Conservation (phyloP, 2,113 vertebrate genomes). For the Brachionichthys hirsutus region DNA sequence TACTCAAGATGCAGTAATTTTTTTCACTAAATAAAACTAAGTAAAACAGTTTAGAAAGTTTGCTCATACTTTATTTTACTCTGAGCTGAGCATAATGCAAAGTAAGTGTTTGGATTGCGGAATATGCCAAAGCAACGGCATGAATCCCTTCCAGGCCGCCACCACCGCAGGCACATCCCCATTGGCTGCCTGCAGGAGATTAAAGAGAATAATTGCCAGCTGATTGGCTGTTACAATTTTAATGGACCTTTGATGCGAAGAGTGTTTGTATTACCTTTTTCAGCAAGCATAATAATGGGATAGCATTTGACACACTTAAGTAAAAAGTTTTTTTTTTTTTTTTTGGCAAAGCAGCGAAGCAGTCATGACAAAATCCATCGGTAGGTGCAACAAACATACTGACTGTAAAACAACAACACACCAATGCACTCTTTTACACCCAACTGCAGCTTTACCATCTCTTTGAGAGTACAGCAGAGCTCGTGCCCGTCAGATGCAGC, state of each 20-base stretch:
- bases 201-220: conserved; percentile 82
- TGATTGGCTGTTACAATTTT: conserved; percentile 82
- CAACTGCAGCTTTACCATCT: neutral
- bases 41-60: conserved; percentile 70
- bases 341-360: conserved; percentile 19
- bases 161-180: conserved; percentile 72
- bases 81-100: conserved; percentile 73
- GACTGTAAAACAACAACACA: neutral
- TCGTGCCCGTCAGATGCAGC: conserved; percentile 43
- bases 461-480: conserved; percentile 25
- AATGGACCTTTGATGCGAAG: conserved; percentile 72
- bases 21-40: conserved; percentile 39
- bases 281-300: conserved; percentile 69
- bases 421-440: neutral
- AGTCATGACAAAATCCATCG: neutral
- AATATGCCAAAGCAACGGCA: conserved; percentile 56
- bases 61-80: conserved; percentile 62
- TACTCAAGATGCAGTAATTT: conserved; percentile 26
- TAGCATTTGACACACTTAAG: conserved; percentile 71
- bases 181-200: conserved; percentile 82
- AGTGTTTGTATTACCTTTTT: conserved; percentile 74
- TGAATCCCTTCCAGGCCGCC: conserved; percentile 65
- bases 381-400: neutral
- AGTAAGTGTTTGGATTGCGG: conserved; percentile 71
- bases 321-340: conserved; percentile 47